These are phyloP conservation scores for Patella caerulea DNA, from an alignment of 2,888 invertebrate species.

Conservation along the genomic window DNA sequence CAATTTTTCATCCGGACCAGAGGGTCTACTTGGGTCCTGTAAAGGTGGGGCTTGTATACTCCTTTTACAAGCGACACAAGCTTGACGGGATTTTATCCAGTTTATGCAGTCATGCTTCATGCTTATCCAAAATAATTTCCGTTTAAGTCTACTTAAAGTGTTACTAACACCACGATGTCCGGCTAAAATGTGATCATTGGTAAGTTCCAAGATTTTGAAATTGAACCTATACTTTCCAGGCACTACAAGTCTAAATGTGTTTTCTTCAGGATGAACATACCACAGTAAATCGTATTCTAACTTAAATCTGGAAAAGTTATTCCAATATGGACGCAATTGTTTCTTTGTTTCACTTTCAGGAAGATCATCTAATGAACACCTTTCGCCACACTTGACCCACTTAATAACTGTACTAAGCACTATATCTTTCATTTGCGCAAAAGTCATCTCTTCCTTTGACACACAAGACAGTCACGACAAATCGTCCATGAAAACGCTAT, in stretches of 20 bases:
- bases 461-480: background rate
- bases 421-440: background rate
- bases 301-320: too few species aligned
- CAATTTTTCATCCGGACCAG: background rate
- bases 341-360: too few species aligned
- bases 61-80: background rate
- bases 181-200: background rate
- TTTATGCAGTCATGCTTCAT: background rate
- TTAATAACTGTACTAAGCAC: background rate
- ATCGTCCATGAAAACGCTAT: background rate
- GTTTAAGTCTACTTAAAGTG: background rate
- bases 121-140: background rate
- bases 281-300: background rate
- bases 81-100: background rate
- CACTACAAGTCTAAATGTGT: background rate
- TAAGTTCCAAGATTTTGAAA: background rate
- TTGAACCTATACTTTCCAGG: background rate
- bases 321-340: too few species aligned
- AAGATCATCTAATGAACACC: too few species aligned
- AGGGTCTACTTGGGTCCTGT: background rate
- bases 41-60: background rate
- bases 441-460: background rate
- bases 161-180: background rate
- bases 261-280: slow-evolving; percentile 1
- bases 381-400: background rate